Evolutionary conservation across 2,797 vertebrate species (phyloP), one percentile per base, ranked within the genome.

Genomic region (Smutsia temminckii): DNA sequence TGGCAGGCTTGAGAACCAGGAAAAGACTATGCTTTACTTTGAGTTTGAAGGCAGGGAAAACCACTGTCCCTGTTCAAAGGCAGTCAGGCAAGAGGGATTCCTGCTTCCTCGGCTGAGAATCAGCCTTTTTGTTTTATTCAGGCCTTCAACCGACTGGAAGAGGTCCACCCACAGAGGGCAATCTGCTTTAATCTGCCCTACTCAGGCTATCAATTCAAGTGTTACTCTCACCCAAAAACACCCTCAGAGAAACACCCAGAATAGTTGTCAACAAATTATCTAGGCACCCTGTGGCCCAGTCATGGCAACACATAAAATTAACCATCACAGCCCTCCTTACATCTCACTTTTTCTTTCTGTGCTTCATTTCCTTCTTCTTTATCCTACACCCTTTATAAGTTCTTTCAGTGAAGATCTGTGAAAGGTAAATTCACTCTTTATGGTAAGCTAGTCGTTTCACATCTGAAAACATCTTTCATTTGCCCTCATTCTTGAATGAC

Each of bases 381-480:
- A 25, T 53, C 53, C 17, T 66, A n/a, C 5, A 42, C 66, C 37
- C 49, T 74, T 92, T n/a, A 85, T 80, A 91, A 87, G 21, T 61
- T 27, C 81, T 78, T 93, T 81, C 69, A 75, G 3, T 49, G 49
- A 85, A 13, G 10, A 61, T 78, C 34, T 69, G n/a, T 66, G 71
- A 61, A 27, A 23, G n/a, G 13, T 29, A 64, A 85, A 71, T 21
- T 79, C 74, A 85, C 32, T 53, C 85, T 64, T 78, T 63, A 16
- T 9, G 40, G 83, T 79, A 89, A 83, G 68, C 9, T 27, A 93
- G 40, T n/a, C 59, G 64, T 85, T 86, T 85, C 20, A 78, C 14
- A 83, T 92, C 29, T 59, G n/a, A 91, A 85, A 96, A 96, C 20
- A 85, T 57, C 46, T 84, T 92, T 81, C 55, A 42, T 32, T 27